A percentile compares a stretch with the other conserved stretches of the same genome.
These are phyloP conservation scores for Blera fallax DNA, from an alignment of 2,888 invertebrate genomes.

Conservation along the genomic window DNA sequence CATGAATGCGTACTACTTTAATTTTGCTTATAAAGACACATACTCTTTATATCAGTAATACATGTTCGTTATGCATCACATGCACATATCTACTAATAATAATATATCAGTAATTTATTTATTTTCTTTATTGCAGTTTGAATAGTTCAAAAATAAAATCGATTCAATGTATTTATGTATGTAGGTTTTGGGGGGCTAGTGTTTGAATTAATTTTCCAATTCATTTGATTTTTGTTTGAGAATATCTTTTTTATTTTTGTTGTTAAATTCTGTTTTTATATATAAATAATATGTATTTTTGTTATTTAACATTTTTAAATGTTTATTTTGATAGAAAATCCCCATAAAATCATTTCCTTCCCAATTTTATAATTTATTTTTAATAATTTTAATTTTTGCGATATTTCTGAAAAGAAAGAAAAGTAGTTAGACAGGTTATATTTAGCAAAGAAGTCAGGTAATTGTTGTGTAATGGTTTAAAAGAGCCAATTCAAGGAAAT, in stretches of 20 bases:
- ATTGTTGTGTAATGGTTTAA: background rate
- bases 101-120: background rate
- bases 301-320: constrained; percentile 56
- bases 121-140: constrained; percentile 28
- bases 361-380: constrained; percentile 55
- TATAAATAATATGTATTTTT: constrained; percentile 19
- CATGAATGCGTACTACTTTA: constrained; percentile 30
- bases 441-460: background rate
- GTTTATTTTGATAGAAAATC: constrained; percentile 62
- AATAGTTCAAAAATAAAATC: constrained; percentile 23
- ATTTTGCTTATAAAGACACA: constrained; percentile 39
- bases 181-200: constrained; percentile 16
- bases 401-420: constrained; percentile 59
- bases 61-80: background rate
- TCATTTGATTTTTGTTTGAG: constrained; percentile 1
- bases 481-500: too few relatives aligned
- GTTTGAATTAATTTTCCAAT: constrained; percentile 14
- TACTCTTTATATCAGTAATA: constrained; percentile 40
- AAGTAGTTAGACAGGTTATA: background rate
- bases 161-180: constrained; percentile 6
- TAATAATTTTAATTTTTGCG: constrained; percentile 62
- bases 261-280: background rate
- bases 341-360: constrained; percentile 53
- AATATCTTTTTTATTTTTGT: constrained; percentile 4
- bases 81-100: background rate